A percentile compares a stretch with the other conserved stretches of the same genome.
These are phyloP conservation scores for Phrynosoma platyrhinos DNA, from an alignment of 2,113 vertebrate species.

Conservation along the genomic window DNA sequence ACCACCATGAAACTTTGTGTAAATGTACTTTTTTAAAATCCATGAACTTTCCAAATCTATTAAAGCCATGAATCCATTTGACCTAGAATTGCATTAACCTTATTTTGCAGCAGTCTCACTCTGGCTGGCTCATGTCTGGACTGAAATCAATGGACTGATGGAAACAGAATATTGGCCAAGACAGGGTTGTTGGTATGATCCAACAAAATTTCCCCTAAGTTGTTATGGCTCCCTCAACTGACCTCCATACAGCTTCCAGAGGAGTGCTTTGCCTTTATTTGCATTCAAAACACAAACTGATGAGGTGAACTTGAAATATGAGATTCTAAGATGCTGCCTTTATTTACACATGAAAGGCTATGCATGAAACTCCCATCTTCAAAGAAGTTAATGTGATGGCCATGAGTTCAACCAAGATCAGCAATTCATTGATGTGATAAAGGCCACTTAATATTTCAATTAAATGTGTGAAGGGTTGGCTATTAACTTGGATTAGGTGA, in stretches of 20 bases:
- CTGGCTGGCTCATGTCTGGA: no score
- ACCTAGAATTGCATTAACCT: no score
- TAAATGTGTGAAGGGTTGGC: neutral
- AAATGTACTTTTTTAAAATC: no score
- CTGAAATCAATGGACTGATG: no score
- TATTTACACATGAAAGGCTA: neutral
- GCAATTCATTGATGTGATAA: no score
- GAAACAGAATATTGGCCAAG: neutral
- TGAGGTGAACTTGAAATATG: neutral
- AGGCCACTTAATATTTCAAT: neutral
- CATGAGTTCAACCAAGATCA: neutral
- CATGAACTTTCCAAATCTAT: no score
- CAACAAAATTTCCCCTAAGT: no score
- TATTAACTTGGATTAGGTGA: neutral
- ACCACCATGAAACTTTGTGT: no score
- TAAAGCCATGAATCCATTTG: no score
- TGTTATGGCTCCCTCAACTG: neutral
- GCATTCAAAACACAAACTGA: neutral
- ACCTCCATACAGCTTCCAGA: no score
- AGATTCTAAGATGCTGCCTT: neutral
- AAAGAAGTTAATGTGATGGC: neutral
- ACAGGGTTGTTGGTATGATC: neutral
- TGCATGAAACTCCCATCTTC: neutral
- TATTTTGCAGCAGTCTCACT: no score
- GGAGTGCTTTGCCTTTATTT: neutral